These are phyloP conservation scores for Apantesis nais DNA, from an alignment of 2,888 invertebrate genomes.

Conservation along the genomic window DNA sequence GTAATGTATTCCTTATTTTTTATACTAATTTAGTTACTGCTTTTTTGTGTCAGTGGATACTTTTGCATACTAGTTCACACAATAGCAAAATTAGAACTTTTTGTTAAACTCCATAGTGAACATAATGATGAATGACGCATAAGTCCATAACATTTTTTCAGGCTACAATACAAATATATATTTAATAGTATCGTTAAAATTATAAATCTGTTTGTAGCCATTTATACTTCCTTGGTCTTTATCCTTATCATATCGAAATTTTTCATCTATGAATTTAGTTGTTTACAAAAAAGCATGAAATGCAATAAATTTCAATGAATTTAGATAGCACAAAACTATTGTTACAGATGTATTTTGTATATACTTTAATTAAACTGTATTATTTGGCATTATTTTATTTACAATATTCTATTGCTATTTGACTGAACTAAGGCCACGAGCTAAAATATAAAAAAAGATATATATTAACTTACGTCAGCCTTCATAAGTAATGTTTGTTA, in stretches of 20 bases:
- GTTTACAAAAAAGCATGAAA: constrained; percentile 64
- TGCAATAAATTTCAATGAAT: constrained; percentile 67
- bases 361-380: constrained; percentile 53
- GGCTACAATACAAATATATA: background rate
- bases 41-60: background rate
- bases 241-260: constrained; percentile 37
- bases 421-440: constrained; percentile 11
- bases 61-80: no score
- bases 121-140: no score
- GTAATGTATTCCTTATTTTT: background rate
- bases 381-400: constrained; percentile 15
- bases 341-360: constrained; percentile 61
- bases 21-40: background rate
- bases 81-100: no score
- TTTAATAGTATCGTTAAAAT: background rate
- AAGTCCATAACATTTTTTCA: background rate
- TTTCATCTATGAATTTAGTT: constrained; percentile 24
- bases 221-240: background rate
- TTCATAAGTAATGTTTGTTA: background rate
- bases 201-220: constrained; percentile 12
- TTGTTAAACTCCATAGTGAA: background rate
- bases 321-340: constrained; percentile 68
- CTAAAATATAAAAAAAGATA: background rate
- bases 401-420: constrained; percentile 10
- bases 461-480: background rate